Base-by-base conservation (phyloP, 2,888 invertebrate genomes). In the Endotricha flammealis region DNA sequence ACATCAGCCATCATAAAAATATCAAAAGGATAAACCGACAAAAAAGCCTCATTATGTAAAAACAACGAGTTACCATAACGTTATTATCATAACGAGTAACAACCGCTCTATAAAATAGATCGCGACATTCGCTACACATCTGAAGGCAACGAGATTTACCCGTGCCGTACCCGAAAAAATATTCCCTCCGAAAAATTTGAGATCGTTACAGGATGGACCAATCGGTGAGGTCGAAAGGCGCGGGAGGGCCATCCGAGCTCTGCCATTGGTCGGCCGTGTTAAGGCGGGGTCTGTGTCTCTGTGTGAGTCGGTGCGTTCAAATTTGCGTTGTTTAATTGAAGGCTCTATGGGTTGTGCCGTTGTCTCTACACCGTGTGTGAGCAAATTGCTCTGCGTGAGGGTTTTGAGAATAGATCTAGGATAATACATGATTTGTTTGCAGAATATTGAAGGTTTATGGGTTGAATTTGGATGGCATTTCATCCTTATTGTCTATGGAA, bases 121-220 rank as follows among this genome's bases (percentile, higher is more conserved):
- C 64, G 66, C 56, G 56, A 50, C 57, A 57, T 50, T 42, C 50
- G 50, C 51, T 53, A 53, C 62, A 58, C 64, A 64, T 57, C 57
- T 55, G 57, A 47, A n/a, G n/a, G 50, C 55, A 61, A 55, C 55
- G 67, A 70, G 75, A 73, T 70, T 73, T 71, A n/a, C n/a, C n/a
- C n/a, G n/a, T n/a, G n/a, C n/a, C 71, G 77, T 80, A 73, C 76
- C 81, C 77, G 64, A 81, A 80, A 82, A 77, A n/a, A n/a, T n/a
- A 72, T 77, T 77, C 74, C 79, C 76, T 73, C 71, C 74, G 66
- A 76, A 71, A 66, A 61, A 20, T 20, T n/a, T 55, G 61, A 70
- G 79, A 80, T 81, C 79, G 79, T 80, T 79, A 78, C 53, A 56
- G 52, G 44, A 50, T 47, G 54, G 42, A 51, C 83, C 72, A 83